Base-by-base conservation (phyloP, 1,140 invertebrate genomes). In the Drosophila yakuba region DNA sequence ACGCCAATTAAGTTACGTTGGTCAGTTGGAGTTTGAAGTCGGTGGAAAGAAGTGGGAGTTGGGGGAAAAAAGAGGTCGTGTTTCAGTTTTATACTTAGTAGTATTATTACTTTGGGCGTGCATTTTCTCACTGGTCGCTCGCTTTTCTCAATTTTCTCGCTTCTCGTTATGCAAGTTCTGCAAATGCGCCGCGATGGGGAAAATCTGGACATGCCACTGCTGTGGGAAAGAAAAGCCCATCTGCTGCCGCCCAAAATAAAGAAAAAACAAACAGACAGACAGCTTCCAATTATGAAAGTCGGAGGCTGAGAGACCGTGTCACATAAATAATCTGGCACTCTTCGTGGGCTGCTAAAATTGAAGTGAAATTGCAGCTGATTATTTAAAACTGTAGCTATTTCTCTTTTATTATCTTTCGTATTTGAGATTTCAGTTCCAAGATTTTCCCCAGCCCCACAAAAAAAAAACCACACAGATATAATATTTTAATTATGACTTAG, bases 361-460 rank as follows among this genome's bases (percentile, higher is more conserved):
- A 74, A 85, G 83, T 83, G 83, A 88, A 88, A 88, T 89, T 89
- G 83, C 84, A 68, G 69, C 83, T 77, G 79, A 88, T 79, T 86
- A 81, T 86, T 86, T 75, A 62, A 84, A 72, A 54, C 39, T 56
- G 47, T 50, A 55, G 54, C 38, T 20, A 11, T 44, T 55, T 32
- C 8, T 17, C 50, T 35, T 25, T 20, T 35, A 17, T 12, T 14
- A 14, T 14, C 38, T 39, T 39, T 39, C 10, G 3, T 3, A 11
- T 5, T 45, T 20, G 1, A 52, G 14, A 62, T 62, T 62, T 64
- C 3, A 32, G 7, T 32, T 32, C 8, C 2, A 8, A 32, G 32
- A 10, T 32, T 32, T 62, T 50, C 28, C 28, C 23, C 25, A 69
- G 41, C 44, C 32, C 47, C 50, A 72, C 38, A 45, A 48, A 43